Evolutionary conservation across 64 coral and sea anemone species (phyloP).

Genomic region (Montipora efflorescens): DNA sequence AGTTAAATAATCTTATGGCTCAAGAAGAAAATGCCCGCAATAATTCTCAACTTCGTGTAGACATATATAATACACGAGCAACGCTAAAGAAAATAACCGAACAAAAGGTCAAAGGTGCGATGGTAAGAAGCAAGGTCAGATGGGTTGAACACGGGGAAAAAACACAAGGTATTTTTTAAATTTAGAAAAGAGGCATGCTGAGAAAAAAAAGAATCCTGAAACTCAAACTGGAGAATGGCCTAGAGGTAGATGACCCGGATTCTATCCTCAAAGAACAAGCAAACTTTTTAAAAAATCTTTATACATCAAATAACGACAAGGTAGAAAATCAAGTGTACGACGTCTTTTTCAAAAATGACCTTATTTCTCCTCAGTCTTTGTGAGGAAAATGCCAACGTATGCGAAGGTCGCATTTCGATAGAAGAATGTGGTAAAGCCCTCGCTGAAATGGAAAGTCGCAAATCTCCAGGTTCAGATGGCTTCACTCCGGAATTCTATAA

Average conservation of each 20-base stretch:
- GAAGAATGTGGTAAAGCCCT: conserved; percentile 9
- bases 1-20: conserved; percentile 27
- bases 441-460: not conserved
- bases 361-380: not conserved
- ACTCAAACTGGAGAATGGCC: conserved; percentile 4
- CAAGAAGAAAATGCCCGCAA: not conserved
- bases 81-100: not conserved
- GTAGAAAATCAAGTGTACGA: not conserved
- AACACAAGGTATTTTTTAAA: conserved; percentile 33
- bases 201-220: conserved; percentile 10
- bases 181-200: conserved; percentile 9
- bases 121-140: not conserved
- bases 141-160: conserved; percentile 28
- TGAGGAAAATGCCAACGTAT: not conserved
- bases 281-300: conserved; percentile 2
- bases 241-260: not conserved
- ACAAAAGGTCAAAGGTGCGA: not conserved
- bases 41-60: not conserved
- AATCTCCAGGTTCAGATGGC: conserved; percentile 14
- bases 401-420: not conserved
- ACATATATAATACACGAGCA: not conserved
- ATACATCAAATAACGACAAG: not conserved
- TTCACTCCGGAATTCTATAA: conserved; percentile 25
- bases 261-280: conserved; percentile 12
- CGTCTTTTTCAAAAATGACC: not conserved